These are phyloP conservation scores for Thymelicus sylvestris DNA, from an alignment of 2,888 invertebrate species.

Conservation along the genomic window DNA sequence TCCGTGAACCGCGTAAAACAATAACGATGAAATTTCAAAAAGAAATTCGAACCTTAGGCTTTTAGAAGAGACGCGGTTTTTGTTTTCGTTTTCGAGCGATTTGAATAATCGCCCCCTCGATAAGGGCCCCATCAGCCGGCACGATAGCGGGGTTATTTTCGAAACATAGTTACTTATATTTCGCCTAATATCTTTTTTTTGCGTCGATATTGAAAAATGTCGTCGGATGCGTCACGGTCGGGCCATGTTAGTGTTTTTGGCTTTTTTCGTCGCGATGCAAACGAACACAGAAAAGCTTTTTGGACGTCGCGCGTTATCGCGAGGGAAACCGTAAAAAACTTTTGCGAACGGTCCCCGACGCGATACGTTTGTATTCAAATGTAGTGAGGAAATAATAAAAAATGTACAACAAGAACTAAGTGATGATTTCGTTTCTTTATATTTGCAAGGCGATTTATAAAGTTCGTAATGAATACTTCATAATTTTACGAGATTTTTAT, in stretches of 20 bases:
- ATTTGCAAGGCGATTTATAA: constrained; percentile 35
- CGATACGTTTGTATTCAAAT: constrained; percentile 71
- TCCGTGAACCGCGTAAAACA: constrained; percentile 74
- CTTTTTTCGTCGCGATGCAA: constrained; percentile 52
- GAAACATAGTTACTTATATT: constrained; percentile 47
- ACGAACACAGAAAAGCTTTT: constrained; percentile 82
- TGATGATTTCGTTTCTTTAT: constrained; percentile 35
- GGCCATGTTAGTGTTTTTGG: constrained; percentile 56
- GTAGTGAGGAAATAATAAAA: constrained; percentile 47
- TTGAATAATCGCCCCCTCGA: constrained; percentile 50
- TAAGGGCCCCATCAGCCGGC: constrained; percentile 49
- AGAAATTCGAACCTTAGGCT: constrained; percentile 61
- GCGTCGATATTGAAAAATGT: constrained; percentile 74
- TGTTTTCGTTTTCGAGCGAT: constrained; percentile 43
- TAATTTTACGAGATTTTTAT: constrained; percentile 35
- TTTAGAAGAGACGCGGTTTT: constrained; percentile 45
- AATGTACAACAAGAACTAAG: constrained; percentile 35
- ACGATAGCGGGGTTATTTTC: constrained; percentile 47
- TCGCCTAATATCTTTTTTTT: constrained; percentile 55
- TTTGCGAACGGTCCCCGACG: constrained; percentile 56
- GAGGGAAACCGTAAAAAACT: constrained; percentile 64
- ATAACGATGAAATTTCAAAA: constrained; percentile 70
- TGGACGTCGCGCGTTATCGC: constrained; percentile 76
- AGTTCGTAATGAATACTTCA: constrained; percentile 30
- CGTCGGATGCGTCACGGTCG: constrained; percentile 68